Conservation (phyloP, 2,797 vertebrate species). For the Chromis chromis region DNA sequence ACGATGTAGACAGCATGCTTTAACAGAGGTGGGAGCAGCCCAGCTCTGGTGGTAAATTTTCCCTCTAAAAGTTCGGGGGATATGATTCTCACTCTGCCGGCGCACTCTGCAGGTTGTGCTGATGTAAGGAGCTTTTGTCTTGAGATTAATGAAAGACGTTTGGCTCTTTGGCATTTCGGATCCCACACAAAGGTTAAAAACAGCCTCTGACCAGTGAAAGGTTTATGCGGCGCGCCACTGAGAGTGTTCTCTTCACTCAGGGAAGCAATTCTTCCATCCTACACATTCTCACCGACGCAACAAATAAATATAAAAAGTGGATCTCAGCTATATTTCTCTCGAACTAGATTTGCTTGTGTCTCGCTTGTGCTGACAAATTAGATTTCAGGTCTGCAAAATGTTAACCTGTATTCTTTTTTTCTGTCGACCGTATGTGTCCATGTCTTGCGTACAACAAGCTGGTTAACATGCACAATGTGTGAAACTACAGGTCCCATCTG, state of each 20-base stretch:
- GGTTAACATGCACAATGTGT: slow-evolving; percentile 16
- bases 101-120: slow-evolving; percentile 75
- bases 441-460: slow-evolving; percentile 28
- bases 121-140: slow-evolving; percentile 79
- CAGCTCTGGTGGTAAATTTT: slow-evolving; percentile 22
- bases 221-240: slow-evolving; percentile 56
- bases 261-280: slow-evolving; percentile 66
- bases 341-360: slow-evolving; percentile 12
- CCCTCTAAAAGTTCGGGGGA: slow-evolving; percentile 54
- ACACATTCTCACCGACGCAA: slow-evolving; percentile 46
- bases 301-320: slow-evolving; percentile 53
- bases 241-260: slow-evolving; percentile 52
- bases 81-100: slow-evolving; percentile 65
- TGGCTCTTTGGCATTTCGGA: slow-evolving; percentile 75
- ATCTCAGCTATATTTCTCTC: slow-evolving; percentile 37
- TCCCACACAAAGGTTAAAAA: slow-evolving; percentile 80
- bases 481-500: slow-evolving; percentile 44
- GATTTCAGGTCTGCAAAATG: slow-evolving; percentile 42
- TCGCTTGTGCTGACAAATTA: slow-evolving; percentile 23
- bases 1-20: slow-evolving; percentile 28
- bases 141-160: slow-evolving; percentile 83
- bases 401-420: slow-evolving; percentile 24
- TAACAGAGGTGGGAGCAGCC: slow-evolving; percentile 46
- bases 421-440: slow-evolving; percentile 1
- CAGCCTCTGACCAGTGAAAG: slow-evolving; percentile 73